These are phyloP conservation scores for Aproaerema taeniolella DNA, from an alignment of 2,888 invertebrate genomes.

Conservation along the genomic window DNA sequence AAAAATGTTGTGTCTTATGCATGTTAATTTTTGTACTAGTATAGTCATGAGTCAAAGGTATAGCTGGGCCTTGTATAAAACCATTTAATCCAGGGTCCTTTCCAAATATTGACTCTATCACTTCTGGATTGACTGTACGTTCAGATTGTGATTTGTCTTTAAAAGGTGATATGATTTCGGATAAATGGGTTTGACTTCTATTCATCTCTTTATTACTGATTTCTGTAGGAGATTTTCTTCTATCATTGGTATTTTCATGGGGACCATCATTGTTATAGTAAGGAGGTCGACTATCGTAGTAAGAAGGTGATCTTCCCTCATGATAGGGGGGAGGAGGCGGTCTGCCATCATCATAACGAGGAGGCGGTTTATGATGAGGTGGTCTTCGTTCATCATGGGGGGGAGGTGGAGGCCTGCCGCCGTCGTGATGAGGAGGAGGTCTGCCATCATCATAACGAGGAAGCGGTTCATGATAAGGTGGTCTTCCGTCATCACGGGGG, in stretches of 20 bases:
- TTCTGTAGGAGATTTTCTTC: slow-evolving; percentile 7
- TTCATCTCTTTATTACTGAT: too few species aligned
- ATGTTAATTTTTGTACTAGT: too few species aligned
- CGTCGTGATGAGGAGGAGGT: slow-evolving; percentile 14
- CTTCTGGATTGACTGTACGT: too few species aligned
- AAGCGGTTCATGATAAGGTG: too few species aligned
- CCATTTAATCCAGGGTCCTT: slow-evolving; percentile 2
- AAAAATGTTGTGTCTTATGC: too few species aligned
- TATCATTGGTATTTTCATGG: background rate
- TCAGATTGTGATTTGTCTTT: too few species aligned
- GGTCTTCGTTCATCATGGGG: slow-evolving; percentile 13
- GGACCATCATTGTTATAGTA: slow-evolving; percentile 11
- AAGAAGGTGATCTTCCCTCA: slow-evolving; percentile 11
- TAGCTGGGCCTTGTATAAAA: too few species aligned
- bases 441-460: slow-evolving; percentile 7
- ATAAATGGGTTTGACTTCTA: too few species aligned
- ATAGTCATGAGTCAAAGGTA: too few species aligned
- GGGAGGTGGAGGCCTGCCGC: slow-evolving; percentile 11
- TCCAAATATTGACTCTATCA: slow-evolving; percentile 1
- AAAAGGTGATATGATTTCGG: too few species aligned
- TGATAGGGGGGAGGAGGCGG: slow-evolving; percentile 16
- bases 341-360: slow-evolving; percentile 1
- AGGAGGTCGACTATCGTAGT: background rate
- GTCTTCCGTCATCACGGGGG: slow-evolving; percentile 13
- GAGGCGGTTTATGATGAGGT: slow-evolving; percentile 17